Base-by-base conservation (phyloP, 2,113 vertebrate species). In the Ophiodon elongatus region DNA sequence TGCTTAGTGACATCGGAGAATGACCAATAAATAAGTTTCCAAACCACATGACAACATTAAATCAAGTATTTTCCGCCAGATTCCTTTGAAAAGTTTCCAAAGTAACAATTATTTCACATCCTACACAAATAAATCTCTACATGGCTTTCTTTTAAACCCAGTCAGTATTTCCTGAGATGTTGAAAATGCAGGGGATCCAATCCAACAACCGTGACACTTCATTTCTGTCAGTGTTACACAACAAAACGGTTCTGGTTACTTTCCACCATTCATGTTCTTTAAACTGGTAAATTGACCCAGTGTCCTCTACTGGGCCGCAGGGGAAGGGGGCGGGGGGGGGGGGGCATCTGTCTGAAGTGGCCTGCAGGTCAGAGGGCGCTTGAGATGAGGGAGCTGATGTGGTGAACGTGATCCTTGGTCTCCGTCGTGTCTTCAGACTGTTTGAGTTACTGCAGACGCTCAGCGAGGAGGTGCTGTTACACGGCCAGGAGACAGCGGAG, bases 401-500 rank as follows among this genome's bases (percentile, higher is more conserved):
- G 80, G 69, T 23, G 77, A 83, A 87, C 43, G 74, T 62, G 85
- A 86, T 82, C 86, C 84, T 62, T n/a, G 2, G 21, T 80, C 76
- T 85, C 70, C 50, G 68, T 39, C 35, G 76, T n/a, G n/a, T 87
- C 74, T 84, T 41, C 68, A n/a, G 73, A 15, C 83, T 71, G 73
- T 77, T 43, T 73, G 69, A 79, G 45, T 76, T 76, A 71, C 80
- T 47, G 81, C 73, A 85, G 91, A 83, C 43, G 88, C 91, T 91
- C 88, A 87, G 82, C 56, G 21, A 64, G 82, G 88, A 85, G 87
- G 70, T 64, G 88, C 39, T n/a, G 79, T 90, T 88, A 88, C 83
- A 82, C 82, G 85, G 79, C 35, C 89, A 31, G 80, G 65, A 63
- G 78, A 85, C 89, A 90, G 88, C 92, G 86, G 92, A 85, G 74